Percentiles rank a stretch among this genome's conserved stretches.
These are phyloP conservation scores for Anniella stebbinsi DNA, from an alignment of 2,797 vertebrate species.

Conservation along the genomic window DNA sequence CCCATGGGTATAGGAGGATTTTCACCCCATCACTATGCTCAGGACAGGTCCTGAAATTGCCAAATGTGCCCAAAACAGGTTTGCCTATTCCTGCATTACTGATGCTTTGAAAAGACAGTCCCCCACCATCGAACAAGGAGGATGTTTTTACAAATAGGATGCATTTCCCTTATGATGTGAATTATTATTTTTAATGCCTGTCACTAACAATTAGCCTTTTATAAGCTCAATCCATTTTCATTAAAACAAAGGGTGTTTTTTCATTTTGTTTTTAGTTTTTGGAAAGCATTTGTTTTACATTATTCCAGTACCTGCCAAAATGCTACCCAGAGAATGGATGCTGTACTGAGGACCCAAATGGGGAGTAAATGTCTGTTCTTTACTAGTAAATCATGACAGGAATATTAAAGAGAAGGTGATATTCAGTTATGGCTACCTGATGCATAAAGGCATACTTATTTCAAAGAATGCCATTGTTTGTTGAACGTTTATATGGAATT, in stretches of 20 bases:
- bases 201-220: background rate
- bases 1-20: no score
- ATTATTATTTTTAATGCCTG: background rate
- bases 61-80: no score
- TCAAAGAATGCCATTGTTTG: background rate
- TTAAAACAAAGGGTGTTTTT: slow-evolving; percentile 14
- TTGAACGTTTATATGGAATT: slow-evolving; percentile 5
- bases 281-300: slow-evolving; percentile 23
- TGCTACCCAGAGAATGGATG: slow-evolving; percentile 25
- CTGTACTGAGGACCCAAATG: slow-evolving; percentile 17
- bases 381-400: slow-evolving; percentile 19
- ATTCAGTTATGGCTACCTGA: slow-evolving; percentile 20
- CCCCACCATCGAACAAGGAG: background rate
- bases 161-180: background rate
- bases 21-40: no score
- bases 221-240: slow-evolving; percentile 18
- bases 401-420: slow-evolving; percentile 31
- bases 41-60: no score
- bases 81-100: no score
- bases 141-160: background rate
- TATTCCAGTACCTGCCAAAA: slow-evolving; percentile 32
- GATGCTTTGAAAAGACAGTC: background rate
- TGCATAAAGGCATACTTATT: slow-evolving; percentile 37
- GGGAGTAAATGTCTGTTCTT: slow-evolving; percentile 15
- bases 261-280: background rate